Base-by-base conservation (phyloP, 2,888 invertebrate genomes). In the Leucoptera coffeella region DNA sequence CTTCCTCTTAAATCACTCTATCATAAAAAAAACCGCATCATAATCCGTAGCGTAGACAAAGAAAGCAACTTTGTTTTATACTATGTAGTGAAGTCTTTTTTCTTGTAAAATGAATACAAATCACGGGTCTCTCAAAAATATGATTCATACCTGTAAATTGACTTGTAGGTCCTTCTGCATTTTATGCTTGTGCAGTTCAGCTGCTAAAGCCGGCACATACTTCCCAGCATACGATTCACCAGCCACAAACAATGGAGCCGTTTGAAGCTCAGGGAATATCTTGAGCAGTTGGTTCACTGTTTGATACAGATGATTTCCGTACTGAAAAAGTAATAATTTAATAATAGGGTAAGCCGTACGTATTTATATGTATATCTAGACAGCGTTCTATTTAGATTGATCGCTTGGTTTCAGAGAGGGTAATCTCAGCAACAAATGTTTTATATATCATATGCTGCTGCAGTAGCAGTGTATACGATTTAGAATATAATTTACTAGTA, bases 141-240 rank as follows among this genome's bases (percentile, higher is more conserved):
- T 12, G 5, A 7, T 13, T 23, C 13, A 19, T 15, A 71, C 77
- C 72, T 61, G 41, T 5, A 73, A 41, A 37, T 73, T 73, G 15
- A 73, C 47, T 14, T 55, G 44, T 15, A 40, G 35, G 1, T 38
- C 47, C 2, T 43, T 39, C 33, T 28, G 29, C 19, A 44, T 38
- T 32, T 49, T 65, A 21, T 55, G 48, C 20, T 43, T 45, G 36
- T 74, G 74, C 25, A 78, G 73, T 37, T 74, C 64, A 40, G 67
- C 60, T 0, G 71, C 76, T 22, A 84, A 51, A 0, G 77, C 73
- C 0, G 80, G 73, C 4, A 72, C 65, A 32, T 73, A 73, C 39
- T 73, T 73, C 35, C 80, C 79, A 4, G 74, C 79, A 42, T 78
- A 80, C 0, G 78, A 78, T 50, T 82, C 82, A 6, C 82, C 82